These are phyloP conservation scores for Heliornis fulica DNA, from an alignment of 2,113 vertebrate species.

Conservation along the genomic window DNA sequence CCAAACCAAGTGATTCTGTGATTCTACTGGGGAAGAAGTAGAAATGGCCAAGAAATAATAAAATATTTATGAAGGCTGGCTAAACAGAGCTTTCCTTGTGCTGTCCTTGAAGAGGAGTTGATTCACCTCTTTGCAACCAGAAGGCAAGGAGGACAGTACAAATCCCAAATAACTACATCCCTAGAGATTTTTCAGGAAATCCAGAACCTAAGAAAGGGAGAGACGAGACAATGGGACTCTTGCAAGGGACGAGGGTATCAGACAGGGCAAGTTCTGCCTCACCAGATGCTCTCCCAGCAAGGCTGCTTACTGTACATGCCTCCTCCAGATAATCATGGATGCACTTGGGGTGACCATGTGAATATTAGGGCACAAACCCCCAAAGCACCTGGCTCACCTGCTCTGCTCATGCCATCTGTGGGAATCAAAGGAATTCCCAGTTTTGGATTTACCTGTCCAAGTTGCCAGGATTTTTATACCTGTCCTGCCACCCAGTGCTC, in stretches of 20 bases:
- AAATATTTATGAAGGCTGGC: neutral
- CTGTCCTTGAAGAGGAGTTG: neutral
- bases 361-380: neutral
- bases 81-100: neutral
- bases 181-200: neutral
- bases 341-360: neutral
- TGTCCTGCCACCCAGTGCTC: neutral
- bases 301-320: neutral
- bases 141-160: neutral
- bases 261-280: neutral
- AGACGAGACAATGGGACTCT: neutral
- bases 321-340: neutral
- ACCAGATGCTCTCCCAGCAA: neutral
- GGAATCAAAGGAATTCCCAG: neutral
- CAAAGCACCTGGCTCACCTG: rapidly evolving
- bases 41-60: neutral
- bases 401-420: neutral
- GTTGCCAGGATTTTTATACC: neutral
- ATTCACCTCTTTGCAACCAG: neutral
- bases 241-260: neutral
- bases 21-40: neutral
- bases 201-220: neutral
- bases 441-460: neutral
- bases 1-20: no score
- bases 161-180: neutral